Base-by-base conservation (phyloP, 2,113 vertebrate genomes). In the Hippoglossus stenolepis region DNA sequence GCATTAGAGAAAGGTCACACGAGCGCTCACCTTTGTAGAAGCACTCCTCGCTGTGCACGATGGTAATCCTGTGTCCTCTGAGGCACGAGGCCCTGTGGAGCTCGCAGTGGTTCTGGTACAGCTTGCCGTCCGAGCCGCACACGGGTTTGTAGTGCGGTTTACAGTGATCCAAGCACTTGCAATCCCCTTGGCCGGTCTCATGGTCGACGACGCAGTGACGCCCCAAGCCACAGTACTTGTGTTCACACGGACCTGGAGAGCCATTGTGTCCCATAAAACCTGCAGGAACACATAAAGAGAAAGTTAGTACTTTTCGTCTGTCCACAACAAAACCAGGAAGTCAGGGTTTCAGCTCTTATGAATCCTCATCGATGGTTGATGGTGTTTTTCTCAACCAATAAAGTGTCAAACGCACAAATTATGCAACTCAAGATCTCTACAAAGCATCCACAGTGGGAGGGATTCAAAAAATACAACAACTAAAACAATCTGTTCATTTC, bases 31-130 rank as follows among this genome's bases (percentile, higher is more conserved):
- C 97, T 96, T 96, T 97, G 85, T 98, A 97, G 93, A 98, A 98
- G 83, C 98, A 99, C 83, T 97, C 97, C 86, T 98, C 96, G 0
- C 95, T 96, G 92, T 98, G 98, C 72, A 97, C 93, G 82, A 98
- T 96, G 90, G 96, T 96, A 38, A 99, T 93, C 90, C 95, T 96
- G 59, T 95, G 95, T 49, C 92, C 96, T 78, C 94, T 92, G 82
- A 97, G 81, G 61, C 98, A 99, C n/a, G 97, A 96, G 15, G 96
- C 94, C 45, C 95, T 92, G 85, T 99, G 98, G 15, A 98, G 96
- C 82, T 99, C 96, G 13, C 98, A 99, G 72, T 99, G 97, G 92
- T 98, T 99, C 90, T 95, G 94, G 80, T 99, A 99, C 74, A 97
- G 96, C 84, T 96, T 95, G 43, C 97, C 97, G 14, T 99, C 97